Base-by-base conservation (phyloP, 2,888 invertebrate genomes). In the Leptopilina drosophilae region DNA sequence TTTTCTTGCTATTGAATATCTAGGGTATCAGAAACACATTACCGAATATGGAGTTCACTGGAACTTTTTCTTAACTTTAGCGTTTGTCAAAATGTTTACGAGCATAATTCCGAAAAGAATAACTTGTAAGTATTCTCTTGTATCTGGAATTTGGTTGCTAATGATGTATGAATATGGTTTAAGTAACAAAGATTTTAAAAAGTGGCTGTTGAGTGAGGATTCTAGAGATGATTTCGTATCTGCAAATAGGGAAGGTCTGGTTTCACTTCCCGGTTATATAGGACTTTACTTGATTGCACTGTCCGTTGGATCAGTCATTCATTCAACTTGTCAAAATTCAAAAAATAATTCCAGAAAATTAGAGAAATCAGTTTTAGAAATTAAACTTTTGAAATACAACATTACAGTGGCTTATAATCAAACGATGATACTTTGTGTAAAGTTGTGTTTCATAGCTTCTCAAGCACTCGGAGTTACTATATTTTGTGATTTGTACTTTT, bases 31-130 rank as follows among this genome's bases (percentile, higher is more conserved):
- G 79, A 96, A 96, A 87, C 97, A 98, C 91, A 94, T 96, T 0
- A 95, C 96, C 0, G 99, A 99, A 91, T 99, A 99, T 93, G 99
- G 99, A 0, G 94, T 96, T 0, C 99, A 99, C 91, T 98, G 99
- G 97, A 99, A 99, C 92, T 99, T 99, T 91, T 99, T 99, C 92
- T 95, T 98, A 84, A 99, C 98, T 0, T 92, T 99, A 79, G 98
- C 97, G 3, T 92, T 95, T 64, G 95, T 97, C 20, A 98, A 97
- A 92, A 90, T 97, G 1, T 88, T 96, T 26, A 95, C 95, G 62
- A 94, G 95, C 0, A 83, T 95, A 9, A 87, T 96, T 64, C 92
- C 96, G 67, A 93, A 92, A 75, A 90, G 94, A 11, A 90, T 95
- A 2, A 91, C 93, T 56, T 91, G 93, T 0, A 90, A 92, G 64